Evolutionary conservation across 2,113 vertebrate species (phyloP), one percentile per base, ranked within the genome.

Genomic region (Tupaia chinensis): DNA sequence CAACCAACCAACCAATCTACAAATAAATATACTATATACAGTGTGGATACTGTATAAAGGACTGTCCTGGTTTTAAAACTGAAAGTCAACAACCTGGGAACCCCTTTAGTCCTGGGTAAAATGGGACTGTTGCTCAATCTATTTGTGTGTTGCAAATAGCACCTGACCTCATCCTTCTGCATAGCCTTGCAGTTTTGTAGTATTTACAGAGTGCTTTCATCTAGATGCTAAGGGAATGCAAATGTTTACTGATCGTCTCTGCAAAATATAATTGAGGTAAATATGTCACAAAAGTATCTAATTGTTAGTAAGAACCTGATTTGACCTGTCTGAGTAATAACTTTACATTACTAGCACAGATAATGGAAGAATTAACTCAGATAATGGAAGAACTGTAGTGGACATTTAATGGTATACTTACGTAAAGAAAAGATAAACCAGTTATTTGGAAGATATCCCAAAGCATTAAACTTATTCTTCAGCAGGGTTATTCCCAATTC

Each of bases 211-310:
- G 53, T 96, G 60, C 63, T 96, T 96, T 95, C 63, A 95, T 83
- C 56, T 96, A 54, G 74, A 87, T 80, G 20, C 87, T 88, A 58
- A 89, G 65, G 32, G 61, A 89, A 68, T 95, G 10, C 72, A 94
- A 86, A 92, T 86, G 95, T 68, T 95, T 97, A 82, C 16, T 97
- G 53, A 84, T 61, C 92, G 77, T 92, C 63, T 91, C 92, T 96
- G 34, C 76, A 91, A 89, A 95, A 94, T 94, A 94, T 84, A 91
- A 84, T 85, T 91, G 70, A 96, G 82, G 72, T 95, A 92, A 96
- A 91, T 96, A 74, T 89, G n/a, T 68, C 89, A 94, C n/a, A 74
- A 91, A 91, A 96, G 84, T 96, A 90, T 5, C 74, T 92, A 78
- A 69, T 87, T 94, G 78, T 86, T 89, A 96, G n/a, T 66, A 91